Base-by-base conservation (phyloP, 2,113 vertebrate genomes). In the Apteryx owenii region DNA sequence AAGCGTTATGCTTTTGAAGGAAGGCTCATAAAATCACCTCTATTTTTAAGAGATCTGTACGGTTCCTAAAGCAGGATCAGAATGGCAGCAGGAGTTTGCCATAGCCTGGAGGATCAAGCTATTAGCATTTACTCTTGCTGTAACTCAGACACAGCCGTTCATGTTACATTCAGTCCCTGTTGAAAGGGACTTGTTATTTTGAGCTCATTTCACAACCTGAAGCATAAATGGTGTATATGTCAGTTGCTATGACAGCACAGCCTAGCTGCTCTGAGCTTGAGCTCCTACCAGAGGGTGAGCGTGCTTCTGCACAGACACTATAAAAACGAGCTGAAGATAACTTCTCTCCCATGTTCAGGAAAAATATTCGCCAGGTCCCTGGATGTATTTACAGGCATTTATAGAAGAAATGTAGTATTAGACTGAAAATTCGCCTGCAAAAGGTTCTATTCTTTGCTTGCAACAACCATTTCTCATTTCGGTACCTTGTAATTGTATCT, bases 181-280 rank as follows among this genome's bases (percentile, higher is more conserved):
- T 17, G 3, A 62, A 75, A 69, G 91, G 89, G 62, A 56, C 86
- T 81, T 88, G 71, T 76, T 62, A 80, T 65, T 91, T 75, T 56
- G 33, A 53, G 80, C 85, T 77, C 62, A 13, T 78, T 69, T 85
- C 88, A 69, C 81, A 94, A 91, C 79, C 85, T 88, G 85, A 53
- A 51, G 78, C 72, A 62, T 81, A 68, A 76, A 69, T 65, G 61
- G 65, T 88, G 89, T 87, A 84, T 87, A 26, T 73, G 71, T 75
- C 71, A 84, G 97, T 97, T 97, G 81, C 95, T 92, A 96, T 97
- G 96, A 75, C 95, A 73, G 87, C 95, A 82, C 53, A 62, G 71
- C n/a, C 64, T 51, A 22, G 64, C 85, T 71, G 76, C 72, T 25
- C 40, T 64, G 22, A 72, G 81, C 73, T 85, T 48, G 64, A 56